Conservation (phyloP, 2,113 vertebrate species). For the Clarias batrachus region DNA sequence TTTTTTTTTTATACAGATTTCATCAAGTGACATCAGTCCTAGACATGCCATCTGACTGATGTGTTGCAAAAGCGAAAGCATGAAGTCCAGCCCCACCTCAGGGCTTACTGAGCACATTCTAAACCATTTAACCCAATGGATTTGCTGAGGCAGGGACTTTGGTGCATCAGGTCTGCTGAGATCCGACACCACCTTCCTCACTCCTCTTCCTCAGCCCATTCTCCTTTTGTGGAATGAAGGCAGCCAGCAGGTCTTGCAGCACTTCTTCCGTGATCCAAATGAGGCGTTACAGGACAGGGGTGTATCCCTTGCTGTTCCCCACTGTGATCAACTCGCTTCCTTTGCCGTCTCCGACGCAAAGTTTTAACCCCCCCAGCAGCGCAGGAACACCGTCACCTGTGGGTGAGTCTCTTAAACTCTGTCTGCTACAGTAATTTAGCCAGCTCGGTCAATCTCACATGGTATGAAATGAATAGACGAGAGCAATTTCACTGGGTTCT, state of each 20-base stretch:
- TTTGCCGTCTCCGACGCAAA: conserved; percentile 76
- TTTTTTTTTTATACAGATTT: conserved; percentile 1
- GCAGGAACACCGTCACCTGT: conserved; percentile 86
- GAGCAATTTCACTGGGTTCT: background rate
- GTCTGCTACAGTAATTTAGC: too few species aligned
- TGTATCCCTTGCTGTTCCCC: conserved; percentile 89
- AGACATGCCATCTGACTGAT: conserved; percentile 8
- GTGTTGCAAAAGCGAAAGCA: background rate
- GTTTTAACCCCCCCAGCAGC: conserved; percentile 78
- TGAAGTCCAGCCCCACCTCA: background rate
- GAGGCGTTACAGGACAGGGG: conserved; percentile 83
- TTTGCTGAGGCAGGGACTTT: conserved; percentile 45
- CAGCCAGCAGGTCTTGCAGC: conserved; percentile 83
- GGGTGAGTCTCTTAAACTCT: conserved; percentile 76
- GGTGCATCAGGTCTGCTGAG: conserved; percentile 19
- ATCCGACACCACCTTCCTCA: conserved; percentile 14
- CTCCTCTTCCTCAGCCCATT: conserved; percentile 48
- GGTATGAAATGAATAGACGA: too few species aligned
- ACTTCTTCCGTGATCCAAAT: conserved; percentile 85
- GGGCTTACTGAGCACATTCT: background rate
- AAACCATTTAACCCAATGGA: conserved; percentile 61
- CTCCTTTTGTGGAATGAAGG: conserved; percentile 74
- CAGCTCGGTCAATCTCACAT: background rate
- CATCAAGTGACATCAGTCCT: background rate
- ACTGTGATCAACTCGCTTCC: conserved; percentile 87